Evolutionary conservation across 2,888 invertebrate species (phyloP), one percentile per base, ranked within the genome.

Genomic region (Pseudoips prasinana): DNA sequence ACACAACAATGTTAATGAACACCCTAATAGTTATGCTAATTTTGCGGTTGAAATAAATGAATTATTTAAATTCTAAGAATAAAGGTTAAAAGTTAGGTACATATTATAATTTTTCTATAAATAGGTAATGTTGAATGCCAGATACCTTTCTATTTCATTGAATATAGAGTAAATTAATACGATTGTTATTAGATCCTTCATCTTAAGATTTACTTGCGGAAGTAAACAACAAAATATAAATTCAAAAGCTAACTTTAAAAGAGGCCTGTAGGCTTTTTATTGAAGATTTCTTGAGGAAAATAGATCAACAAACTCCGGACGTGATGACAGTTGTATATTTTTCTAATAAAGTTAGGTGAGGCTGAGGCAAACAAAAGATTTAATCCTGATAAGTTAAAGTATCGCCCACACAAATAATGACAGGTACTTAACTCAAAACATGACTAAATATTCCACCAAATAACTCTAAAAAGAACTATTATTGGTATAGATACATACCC

Each of bases 351-450:
- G n/a, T 14, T 14, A 14, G 14, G 33, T 36, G 44, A 68, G 53
- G 56, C 54, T n/a, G n/a, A 51, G 45, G 32, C 67, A 77, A 80
- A 84, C 82, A 85, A 84, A 83, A 84, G 79, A 73, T 77, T 55
- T 58, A 46, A n/a, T n/a, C n/a, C n/a, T n/a, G 34, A 25, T 51
- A 50, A 55, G 51, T 72, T 76, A 74, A 66, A 73, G 7, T 20
- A 71, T 83, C 84, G 83, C 85, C 86, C 85, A 87, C 86, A 74
- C 85, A 78, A 57, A 58, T 57, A 54, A 47, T 72, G 73, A 69
- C 67, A 77, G 69, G 58, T 58, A 71, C 51, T 54, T 30, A 42
- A 57, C 59, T 52, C 46, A 71, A 69, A 75, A 70, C 63, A 67
- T 48, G 24, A 46, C 28, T 42, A 42, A 57, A 58, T 45, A 35